These are phyloP conservation scores for Leptarthrus brevirostris DNA, from an alignment of 2,888 invertebrate genomes.

Conservation along the genomic window DNA sequence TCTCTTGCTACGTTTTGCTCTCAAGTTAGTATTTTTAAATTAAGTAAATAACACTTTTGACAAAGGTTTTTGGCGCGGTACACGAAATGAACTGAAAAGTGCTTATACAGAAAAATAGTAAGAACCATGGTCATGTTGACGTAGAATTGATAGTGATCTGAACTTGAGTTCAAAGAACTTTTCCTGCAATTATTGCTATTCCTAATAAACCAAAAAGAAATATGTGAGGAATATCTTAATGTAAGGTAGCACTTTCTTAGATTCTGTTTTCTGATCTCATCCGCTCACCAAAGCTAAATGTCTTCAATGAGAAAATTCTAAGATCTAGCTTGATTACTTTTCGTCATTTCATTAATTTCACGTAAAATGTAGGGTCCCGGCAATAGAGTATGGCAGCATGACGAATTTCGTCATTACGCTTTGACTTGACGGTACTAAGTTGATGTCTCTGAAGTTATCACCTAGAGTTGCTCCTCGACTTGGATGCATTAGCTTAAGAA, in stretches of 20 bases:
- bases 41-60: too few relatives aligned
- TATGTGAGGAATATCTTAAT: not conserved
- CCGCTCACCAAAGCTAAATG: not conserved
- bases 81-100: too few relatives aligned
- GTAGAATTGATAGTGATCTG: too few relatives aligned
- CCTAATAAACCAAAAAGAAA: not conserved
- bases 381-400: slow-evolving; percentile 9
- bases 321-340: slow-evolving; percentile 17
- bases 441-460: slow-evolving; percentile 6
- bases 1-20: too few relatives aligned
- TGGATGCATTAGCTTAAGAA: slow-evolving; percentile 5
- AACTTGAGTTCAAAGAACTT: not conserved
- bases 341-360: slow-evolving; percentile 33
- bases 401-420: slow-evolving; percentile 19
- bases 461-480: not conserved
- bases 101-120: too few relatives aligned
- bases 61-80: too few relatives aligned
- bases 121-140: too few relatives aligned
- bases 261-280: not conserved
- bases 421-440: slow-evolving; percentile 14
- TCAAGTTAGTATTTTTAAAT: too few relatives aligned
- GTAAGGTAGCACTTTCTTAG: not conserved
- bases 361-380: slow-evolving; percentile 18
- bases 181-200: not conserved
- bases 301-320: not conserved